Conservation (phyloP, 53 echinoderm and acorn worm species). For the Antedon mediterranea region DNA sequence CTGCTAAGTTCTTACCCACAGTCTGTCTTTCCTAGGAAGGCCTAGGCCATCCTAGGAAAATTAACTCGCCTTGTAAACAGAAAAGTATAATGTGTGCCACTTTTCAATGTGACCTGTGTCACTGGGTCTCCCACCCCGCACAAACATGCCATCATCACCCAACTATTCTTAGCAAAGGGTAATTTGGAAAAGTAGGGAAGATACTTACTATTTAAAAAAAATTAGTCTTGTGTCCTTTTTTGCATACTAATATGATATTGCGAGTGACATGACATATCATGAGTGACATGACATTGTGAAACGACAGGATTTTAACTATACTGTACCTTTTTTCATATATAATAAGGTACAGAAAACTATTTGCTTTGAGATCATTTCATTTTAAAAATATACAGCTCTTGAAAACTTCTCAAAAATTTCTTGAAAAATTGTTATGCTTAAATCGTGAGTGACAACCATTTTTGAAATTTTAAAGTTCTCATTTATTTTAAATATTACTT, state of each 20-base stretch:
- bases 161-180: conserved; percentile 1
- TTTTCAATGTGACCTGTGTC: too few species aligned
- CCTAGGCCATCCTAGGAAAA: conserved; percentile 18
- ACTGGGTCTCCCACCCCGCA: conserved; percentile 11
- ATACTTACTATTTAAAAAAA: background rate
- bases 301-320: background rate
- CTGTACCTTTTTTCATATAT: background rate
- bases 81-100: too few species aligned
- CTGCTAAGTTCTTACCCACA: conserved; percentile 17
- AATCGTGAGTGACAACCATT: conserved; percentile 12
- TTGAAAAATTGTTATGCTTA: too few species aligned
- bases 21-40: conserved; percentile 21
- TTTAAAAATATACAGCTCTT: background rate
- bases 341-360: conserved; percentile 10
- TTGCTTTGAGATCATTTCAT: conserved; percentile 4
- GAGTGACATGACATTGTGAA: too few species aligned
- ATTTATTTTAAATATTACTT: conserved; percentile 2
- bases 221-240: too few species aligned
- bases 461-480: background rate
- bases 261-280: too few species aligned
- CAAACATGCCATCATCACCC: background rate
- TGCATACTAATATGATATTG: too few species aligned
- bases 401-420: conserved; percentile 15
- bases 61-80: conserved; percentile 12
- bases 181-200: background rate